Evolutionary conservation across 1,140 invertebrate genomes (phyloP), one percentile per base, ranked within the genome.

Genomic region (Drosophila ogumai): DNA sequence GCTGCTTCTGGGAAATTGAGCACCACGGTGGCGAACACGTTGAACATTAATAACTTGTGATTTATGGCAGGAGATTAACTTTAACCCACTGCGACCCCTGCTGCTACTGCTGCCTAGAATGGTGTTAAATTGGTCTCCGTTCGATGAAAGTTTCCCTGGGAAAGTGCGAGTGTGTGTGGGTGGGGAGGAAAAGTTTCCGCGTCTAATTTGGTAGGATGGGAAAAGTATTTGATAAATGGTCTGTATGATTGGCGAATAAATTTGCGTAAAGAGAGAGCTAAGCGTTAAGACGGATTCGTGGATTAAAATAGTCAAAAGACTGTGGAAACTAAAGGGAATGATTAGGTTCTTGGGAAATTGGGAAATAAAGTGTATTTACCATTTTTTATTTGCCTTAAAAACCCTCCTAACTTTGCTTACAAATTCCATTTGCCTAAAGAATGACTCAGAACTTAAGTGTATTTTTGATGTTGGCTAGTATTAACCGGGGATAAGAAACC

Each of bases 31-130:
- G 52, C 46, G 58, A 74, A 74, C 80, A 88, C 72, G 84, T 80
- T 80, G 67, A 59, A 68, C 76, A 80, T 84, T 87, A 87, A 87
- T 87, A 87, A 87, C 80, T 84, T 84, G 77, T 80, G 82, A 84
- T 87, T 87, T 87, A 84, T 82, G 47, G 61, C 52, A 46, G 36
- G 22, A 58, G 65, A 78, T 81, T 75, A 75, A 57, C 71, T 75
- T 76, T 46, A 46, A 56, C 64, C 38, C 66, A 50, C 40, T 38
- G 15, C 55, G 32, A 28, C 52, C 40, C 28, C 49, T 61, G 59
- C 41, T 46, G 38, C 54, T 43, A 5, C 3, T 34, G 32, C 55
- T 15, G 49, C 54, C 60, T 44, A 72, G 68, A 82, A 67, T 76
- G 56, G 66, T 65, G 66, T 76, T 72, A 87, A 88, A 88, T 86